A percentile compares a stretch with the other conserved stretches of the same genome.
These are phyloP conservation scores for Conus ventricosus DNA, from an alignment of 1,140 invertebrate genomes.

Conservation along the genomic window DNA sequence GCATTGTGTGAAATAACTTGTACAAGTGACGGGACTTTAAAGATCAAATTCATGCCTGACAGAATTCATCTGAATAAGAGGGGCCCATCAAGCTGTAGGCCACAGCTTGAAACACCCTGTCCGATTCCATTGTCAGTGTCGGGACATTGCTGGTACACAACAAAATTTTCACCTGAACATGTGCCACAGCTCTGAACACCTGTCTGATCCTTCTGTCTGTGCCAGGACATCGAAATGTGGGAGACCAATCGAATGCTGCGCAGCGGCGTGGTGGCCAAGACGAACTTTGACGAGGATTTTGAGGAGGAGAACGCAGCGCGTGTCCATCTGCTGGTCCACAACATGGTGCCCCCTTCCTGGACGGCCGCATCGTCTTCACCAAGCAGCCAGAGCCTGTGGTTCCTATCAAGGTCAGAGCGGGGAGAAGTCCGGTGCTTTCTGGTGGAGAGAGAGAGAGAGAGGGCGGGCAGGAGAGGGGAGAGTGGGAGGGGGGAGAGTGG, in stretches of 20 bases:
- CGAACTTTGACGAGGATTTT: slow-evolving; percentile 94
- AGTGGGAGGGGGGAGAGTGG: no score
- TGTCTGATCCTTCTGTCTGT: neutral
- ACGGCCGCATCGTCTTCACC: slow-evolving; percentile 98
- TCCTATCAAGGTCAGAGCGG: slow-evolving; percentile 81
- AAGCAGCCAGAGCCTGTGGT: slow-evolving; percentile 98
- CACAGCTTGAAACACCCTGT: no score
- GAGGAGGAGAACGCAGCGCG: slow-evolving; percentile 93
- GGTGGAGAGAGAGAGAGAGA: no score
- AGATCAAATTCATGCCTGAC: no score
- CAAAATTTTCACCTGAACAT: neutral
- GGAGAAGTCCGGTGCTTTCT: neutral
- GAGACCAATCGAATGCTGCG: slow-evolving; percentile 98
- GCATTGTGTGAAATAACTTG: no score
- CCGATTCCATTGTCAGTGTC: no score
- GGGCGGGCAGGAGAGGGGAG: no score
- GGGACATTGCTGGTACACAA: no score
- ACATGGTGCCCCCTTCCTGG: slow-evolving; percentile 98
- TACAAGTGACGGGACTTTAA: no score
- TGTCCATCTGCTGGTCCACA: slow-evolving; percentile 97
- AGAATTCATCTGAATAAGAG: no score
- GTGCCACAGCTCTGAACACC: no score
- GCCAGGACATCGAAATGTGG: slow-evolving; percentile 96
- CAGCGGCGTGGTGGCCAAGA: slow-evolving; percentile 93
- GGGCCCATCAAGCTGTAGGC: no score